Evolutionary conservation across 1,140 invertebrate genomes (phyloP), one percentile per base, ranked within the genome.

Genomic region (Solen grandis): DNA sequence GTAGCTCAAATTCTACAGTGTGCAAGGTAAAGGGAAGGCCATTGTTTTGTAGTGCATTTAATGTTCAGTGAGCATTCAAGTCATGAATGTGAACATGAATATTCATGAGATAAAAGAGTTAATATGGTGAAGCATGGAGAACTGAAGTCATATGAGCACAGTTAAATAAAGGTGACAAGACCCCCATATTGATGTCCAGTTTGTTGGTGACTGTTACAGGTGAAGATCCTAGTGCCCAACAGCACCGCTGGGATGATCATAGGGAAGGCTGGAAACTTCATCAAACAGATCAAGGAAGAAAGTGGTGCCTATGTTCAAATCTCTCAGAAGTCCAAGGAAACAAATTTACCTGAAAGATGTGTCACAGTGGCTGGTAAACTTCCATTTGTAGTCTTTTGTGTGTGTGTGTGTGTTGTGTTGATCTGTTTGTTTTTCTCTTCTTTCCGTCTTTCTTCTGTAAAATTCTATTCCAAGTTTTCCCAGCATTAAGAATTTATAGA

Each of bases 161-260:
- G n/a, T n/a, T n/a, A n/a, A n/a, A n/a, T n/a, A n/a, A n/a, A n/a
- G n/a, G n/a, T n/a, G n/a, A n/a, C n/a, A n/a, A n/a, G n/a, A n/a
- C n/a, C n/a, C n/a, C n/a, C n/a, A n/a, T n/a, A n/a, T n/a, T n/a
- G n/a, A n/a, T n/a, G n/a, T n/a, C n/a, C n/a, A n/a, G n/a, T n/a
- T n/a, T n/a, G n/a, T n/a, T n/a, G n/a, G n/a, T 57, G 57, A 69
- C 57, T 90, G 92, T 87, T 88, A 63, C 89, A 96, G 96, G 97
- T 99, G 72, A 99, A 99, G 93, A 97, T 99, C 88, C 93, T 99
- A 86, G 97, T 99, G 89, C 98, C 98, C 81, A 99, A 99, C 92
- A 99, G 97, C 78, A 99, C 98, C 19, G 98, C 98, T 83, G 98
- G 98, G 83, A 99, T 99, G 97, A 98, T 99, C 84, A 99, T 99